phyloP scores from a whole-genome alignment of 2,888 invertebrate species.

The Pyrrhosoma nymphula region DNA sequence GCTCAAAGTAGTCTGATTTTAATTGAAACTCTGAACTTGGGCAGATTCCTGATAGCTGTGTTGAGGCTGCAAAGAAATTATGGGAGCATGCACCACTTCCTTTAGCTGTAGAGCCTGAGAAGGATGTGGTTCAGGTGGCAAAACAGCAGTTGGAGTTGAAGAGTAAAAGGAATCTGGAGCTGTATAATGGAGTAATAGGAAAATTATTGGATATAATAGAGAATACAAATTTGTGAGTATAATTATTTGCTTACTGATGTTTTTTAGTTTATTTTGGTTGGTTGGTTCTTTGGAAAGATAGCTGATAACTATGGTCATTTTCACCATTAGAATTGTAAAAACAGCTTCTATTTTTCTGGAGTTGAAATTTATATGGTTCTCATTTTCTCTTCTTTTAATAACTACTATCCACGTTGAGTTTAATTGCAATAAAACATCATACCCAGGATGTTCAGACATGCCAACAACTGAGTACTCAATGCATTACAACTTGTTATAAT shows the following conservation, averaged over 20 bases:
- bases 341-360: not conserved
- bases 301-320: too few relatives aligned
- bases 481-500: too few relatives aligned
- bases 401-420: too few relatives aligned
- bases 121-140: constrained; percentile 77
- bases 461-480: too few relatives aligned
- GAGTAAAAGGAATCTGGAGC: constrained; percentile 78
- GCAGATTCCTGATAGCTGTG: constrained; percentile 79
- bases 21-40: not conserved
- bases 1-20: not conserved
- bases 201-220: constrained; percentile 81
- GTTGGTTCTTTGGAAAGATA: not conserved
- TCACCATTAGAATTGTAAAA: not conserved
- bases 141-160: constrained; percentile 75
- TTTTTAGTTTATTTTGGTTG: not conserved
- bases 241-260: not conserved
- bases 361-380: too few relatives aligned
- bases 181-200: constrained; percentile 80
- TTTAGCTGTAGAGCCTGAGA: constrained; percentile 76
- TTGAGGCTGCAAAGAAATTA: constrained; percentile 79
- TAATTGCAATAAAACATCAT: too few relatives aligned
- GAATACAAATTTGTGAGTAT: constrained; percentile 79
- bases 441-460: too few relatives aligned
- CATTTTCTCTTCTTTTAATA: too few relatives aligned
- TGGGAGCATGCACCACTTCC: constrained; percentile 77